Conservation (phyloP, 2,888 invertebrate species). For the Diaphora mendica region DNA sequence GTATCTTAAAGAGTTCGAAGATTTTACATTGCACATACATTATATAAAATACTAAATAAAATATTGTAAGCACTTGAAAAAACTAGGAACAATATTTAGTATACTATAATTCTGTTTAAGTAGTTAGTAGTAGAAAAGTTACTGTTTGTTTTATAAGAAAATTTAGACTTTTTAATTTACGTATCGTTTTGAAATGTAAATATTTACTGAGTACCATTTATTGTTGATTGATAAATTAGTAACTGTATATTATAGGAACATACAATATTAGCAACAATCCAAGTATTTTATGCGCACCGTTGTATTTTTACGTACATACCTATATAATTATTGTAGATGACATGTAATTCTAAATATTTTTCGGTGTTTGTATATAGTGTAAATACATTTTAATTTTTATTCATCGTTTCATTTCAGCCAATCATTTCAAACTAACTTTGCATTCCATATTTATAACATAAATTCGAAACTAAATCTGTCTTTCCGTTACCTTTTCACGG, state of each 20-base stretch:
- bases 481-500: too few species aligned
- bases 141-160: background rate
- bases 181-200: background rate
- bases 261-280: slow-evolving; percentile 18
- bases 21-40: background rate
- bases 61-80: background rate
- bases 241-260: slow-evolving; percentile 22
- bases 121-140: background rate
- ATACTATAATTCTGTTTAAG: background rate
- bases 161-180: background rate
- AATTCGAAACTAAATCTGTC: too few species aligned
- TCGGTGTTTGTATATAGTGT: slow-evolving; percentile 63
- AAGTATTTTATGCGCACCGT: slow-evolving; percentile 28
- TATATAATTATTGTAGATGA: slow-evolving; percentile 36
- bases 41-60: background rate
- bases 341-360: slow-evolving; percentile 42
- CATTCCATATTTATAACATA: too few species aligned
- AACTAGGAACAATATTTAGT: background rate
- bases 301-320: slow-evolving; percentile 23
- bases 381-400: slow-evolving; percentile 56
- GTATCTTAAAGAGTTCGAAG: background rate
- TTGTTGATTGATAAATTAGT: background rate
- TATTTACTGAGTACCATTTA: background rate
- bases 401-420: slow-evolving; percentile 37
- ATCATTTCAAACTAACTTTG: background rate